Evolutionary conservation across 2,113 vertebrate genomes (phyloP).

Genomic region (Hippocampus mohnikei): DNA sequence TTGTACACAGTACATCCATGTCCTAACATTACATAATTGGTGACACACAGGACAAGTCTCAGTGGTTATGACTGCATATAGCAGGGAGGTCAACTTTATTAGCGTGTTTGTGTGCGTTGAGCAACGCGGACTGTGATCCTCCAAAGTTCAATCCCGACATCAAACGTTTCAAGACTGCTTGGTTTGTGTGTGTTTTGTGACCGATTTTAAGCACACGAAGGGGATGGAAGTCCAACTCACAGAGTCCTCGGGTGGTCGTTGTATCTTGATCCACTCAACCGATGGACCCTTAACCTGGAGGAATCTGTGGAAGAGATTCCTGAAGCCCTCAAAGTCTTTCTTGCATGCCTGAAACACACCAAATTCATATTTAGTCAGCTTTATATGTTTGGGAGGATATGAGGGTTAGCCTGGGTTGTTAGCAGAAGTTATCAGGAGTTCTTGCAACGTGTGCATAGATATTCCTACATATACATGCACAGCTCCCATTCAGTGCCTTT

Average conservation of each 20-base stretch:
- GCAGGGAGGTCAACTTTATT: not conserved
- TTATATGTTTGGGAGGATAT: not conserved
- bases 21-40: not conserved
- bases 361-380: not conserved
- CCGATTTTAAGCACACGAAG: not conserved
- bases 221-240: conserved; percentile 58
- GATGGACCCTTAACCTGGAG: conserved; percentile 95
- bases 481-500: not conserved
- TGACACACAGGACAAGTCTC: not conserved
- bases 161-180: not conserved
- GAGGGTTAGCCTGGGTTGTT: not conserved
- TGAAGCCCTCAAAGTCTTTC: conserved; percentile 94
- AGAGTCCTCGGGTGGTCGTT: conserved; percentile 93
- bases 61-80: not conserved
- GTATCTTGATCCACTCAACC: conserved; percentile 95
- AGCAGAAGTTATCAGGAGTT: no score
- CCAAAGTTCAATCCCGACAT: not conserved
- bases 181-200: not conserved
- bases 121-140: not conserved
- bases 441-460: no score
- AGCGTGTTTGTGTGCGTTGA: not conserved
- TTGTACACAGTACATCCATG: not conserved
- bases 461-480: no score
- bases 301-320: conserved; percentile 92
- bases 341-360: conserved; percentile 76